phyloP scores from a whole-genome alignment of 2,113 vertebrate genomes.

The Hemibagrus wyckioides region DNA sequence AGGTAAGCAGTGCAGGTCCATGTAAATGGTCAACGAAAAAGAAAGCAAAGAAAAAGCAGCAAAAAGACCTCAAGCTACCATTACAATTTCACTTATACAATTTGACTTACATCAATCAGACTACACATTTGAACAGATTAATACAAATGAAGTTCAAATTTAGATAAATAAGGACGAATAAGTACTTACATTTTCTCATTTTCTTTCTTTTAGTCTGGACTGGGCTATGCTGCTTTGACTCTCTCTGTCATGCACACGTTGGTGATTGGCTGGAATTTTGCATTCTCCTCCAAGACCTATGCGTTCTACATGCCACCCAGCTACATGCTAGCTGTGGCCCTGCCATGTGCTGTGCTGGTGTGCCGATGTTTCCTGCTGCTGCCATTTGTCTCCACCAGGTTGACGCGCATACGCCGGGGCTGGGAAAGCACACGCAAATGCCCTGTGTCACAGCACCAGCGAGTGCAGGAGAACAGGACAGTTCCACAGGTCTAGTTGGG shows the following conservation, averaged over 20 bases:
- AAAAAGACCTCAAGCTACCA: neutral
- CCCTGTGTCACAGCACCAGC: slow-evolving; percentile 45
- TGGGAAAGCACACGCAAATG: slow-evolving; percentile 79
- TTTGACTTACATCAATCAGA: neutral
- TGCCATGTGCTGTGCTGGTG: slow-evolving; percentile 80
- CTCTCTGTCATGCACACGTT: slow-evolving; percentile 86
- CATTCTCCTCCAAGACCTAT: slow-evolving; percentile 81
- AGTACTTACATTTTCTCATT: neutral
- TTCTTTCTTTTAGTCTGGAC: slow-evolving; percentile 74
- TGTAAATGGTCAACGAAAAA: neutral
- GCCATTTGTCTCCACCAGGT: slow-evolving; percentile 79
- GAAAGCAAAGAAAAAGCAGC: neutral
- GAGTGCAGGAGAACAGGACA: slow-evolving; percentile 49
- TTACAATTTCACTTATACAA: neutral
- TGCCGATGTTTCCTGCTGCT: slow-evolving; percentile 76
- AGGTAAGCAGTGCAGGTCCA: slow-evolving; percentile 73
- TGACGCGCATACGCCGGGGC: slow-evolving; percentile 84
- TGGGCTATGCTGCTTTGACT: slow-evolving; percentile 83
- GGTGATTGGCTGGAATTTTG: slow-evolving; percentile 83
- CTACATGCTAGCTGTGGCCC: slow-evolving; percentile 81
- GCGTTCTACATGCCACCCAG: slow-evolving; percentile 89
- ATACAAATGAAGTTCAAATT: neutral
- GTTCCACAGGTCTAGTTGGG: slow-evolving; percentile 66
- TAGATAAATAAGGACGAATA: neutral
- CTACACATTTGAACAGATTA: neutral